These are phyloP conservation scores for Paramuricea clavata DNA, from an alignment of 92 coral and sea anemone species.

Conservation along the genomic window DNA sequence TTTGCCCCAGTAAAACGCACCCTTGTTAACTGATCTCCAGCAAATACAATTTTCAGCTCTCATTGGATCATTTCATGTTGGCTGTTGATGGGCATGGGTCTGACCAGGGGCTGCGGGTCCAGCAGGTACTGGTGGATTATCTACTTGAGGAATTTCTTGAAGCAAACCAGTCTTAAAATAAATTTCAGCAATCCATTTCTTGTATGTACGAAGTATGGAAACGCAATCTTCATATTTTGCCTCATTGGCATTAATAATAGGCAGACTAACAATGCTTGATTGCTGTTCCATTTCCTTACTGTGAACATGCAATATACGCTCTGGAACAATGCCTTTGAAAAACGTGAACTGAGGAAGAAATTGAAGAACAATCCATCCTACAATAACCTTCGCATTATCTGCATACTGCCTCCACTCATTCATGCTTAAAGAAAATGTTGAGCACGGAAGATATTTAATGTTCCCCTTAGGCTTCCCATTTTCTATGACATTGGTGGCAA, in stretches of 20 bases:
- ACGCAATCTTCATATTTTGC: slow-evolving; percentile 76
- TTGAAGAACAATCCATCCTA: slow-evolving; percentile 55
- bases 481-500: slow-evolving; percentile 71
- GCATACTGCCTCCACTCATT: slow-evolving; percentile 56
- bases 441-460: slow-evolving; percentile 49
- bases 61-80: slow-evolving; percentile 71
- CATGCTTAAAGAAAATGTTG: slow-evolving; percentile 52
- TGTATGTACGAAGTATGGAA: slow-evolving; percentile 56
- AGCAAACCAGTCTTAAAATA: slow-evolving; percentile 70
- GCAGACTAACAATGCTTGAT: slow-evolving; percentile 67
- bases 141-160: slow-evolving; percentile 44
- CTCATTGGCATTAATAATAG: slow-evolving; percentile 69
- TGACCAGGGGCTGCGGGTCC: slow-evolving; percentile 66
- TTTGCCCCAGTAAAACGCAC: slow-evolving; percentile 75
- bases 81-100: slow-evolving; percentile 60
- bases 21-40: slow-evolving; percentile 40
- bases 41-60: slow-evolving; percentile 60
- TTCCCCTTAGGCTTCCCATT: slow-evolving; percentile 60
- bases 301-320: slow-evolving; percentile 60
- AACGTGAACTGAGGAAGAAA: slow-evolving; percentile 66
- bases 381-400: slow-evolving; percentile 65
- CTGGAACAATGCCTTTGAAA: slow-evolving; percentile 53
- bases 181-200: slow-evolving; percentile 71
- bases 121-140: slow-evolving; percentile 63
- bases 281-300: slow-evolving; percentile 71